Conservation (phyloP, 1,140 invertebrate genomes). For the Periplaneta americana region DNA sequence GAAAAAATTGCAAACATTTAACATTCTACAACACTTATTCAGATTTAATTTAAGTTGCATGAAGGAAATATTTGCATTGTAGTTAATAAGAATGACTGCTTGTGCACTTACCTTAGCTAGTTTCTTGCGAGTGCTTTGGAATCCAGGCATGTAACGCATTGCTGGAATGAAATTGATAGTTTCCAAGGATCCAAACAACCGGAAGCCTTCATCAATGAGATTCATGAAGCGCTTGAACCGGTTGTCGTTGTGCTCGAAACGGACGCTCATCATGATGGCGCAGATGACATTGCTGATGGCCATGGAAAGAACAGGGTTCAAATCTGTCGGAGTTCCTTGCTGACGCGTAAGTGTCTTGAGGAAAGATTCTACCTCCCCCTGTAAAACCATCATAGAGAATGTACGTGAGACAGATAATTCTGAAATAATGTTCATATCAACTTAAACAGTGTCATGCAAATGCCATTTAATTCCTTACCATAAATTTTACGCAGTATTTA, state of each 20-base stretch:
- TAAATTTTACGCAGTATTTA: not conserved
- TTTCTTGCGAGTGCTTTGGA: conserved; percentile 64
- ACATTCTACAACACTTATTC: no score
- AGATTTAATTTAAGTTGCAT: no score
- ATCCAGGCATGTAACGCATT: conserved; percentile 66
- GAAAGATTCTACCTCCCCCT: conserved; percentile 74
- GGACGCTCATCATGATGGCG: conserved; percentile 80
- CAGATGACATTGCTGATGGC: conserved; percentile 90
- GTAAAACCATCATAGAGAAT: conserved; percentile 24
- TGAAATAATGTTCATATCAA: no score
- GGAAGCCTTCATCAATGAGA: conserved; percentile 85
- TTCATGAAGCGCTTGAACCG: conserved; percentile 73
- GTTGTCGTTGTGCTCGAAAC: conserved; percentile 70
- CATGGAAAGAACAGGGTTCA: conserved; percentile 66
- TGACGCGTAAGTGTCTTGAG: conserved; percentile 53
- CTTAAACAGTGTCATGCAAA: not conserved
- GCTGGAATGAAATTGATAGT: conserved; percentile 62
- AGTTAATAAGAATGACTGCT: no score
- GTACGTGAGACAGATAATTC: no score
- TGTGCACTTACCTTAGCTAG: conserved; percentile 49
- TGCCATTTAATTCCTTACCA: not conserved
- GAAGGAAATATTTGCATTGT: no score
- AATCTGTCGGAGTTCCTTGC: conserved; percentile 56
- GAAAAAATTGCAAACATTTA: no score
- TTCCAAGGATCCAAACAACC: conserved; percentile 64